These are phyloP conservation scores for Hydrocynus forskahlii DNA, from an alignment of 2,797 vertebrate species.

Conservation along the genomic window DNA sequence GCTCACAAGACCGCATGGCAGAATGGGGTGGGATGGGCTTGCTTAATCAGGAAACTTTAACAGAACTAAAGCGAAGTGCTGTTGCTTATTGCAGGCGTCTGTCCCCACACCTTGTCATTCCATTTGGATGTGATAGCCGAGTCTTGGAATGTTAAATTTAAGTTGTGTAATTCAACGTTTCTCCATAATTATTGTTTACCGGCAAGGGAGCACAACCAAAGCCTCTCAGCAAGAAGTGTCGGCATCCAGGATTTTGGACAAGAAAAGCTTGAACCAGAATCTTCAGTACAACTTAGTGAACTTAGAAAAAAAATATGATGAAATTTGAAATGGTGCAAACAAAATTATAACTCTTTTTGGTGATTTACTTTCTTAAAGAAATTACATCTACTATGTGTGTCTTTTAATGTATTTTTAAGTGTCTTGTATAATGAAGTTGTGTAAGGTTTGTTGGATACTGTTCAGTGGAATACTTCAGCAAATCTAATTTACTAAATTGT, in stretches of 20 bases:
- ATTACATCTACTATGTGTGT: background rate
- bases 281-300: too few species aligned
- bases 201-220: background rate
- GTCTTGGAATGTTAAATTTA: background rate
- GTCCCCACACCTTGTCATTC: background rate
- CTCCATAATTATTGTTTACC: background rate
- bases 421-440: background rate
- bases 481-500: too few species aligned
- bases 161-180: background rate
- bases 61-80: slow-evolving; percentile 66
- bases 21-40: slow-evolving; percentile 29
- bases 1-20: slow-evolving; percentile 66
- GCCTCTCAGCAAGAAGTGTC: background rate
- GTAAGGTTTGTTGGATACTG: background rate
- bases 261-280: background rate
- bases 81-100: slow-evolving; percentile 40
- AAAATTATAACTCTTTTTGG: background rate
- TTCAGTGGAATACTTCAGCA: too few species aligned
- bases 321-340: background rate
- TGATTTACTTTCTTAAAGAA: background rate
- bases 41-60: slow-evolving; percentile 54
- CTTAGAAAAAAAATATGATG: background rate
- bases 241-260: background rate
- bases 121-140: background rate
- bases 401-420: background rate